Percentiles rank a stretch among this genome's conserved stretches.
These are phyloP conservation scores for Mylabris sibirica DNA, from an alignment of 2,888 invertebrate species.

Conservation along the genomic window DNA sequence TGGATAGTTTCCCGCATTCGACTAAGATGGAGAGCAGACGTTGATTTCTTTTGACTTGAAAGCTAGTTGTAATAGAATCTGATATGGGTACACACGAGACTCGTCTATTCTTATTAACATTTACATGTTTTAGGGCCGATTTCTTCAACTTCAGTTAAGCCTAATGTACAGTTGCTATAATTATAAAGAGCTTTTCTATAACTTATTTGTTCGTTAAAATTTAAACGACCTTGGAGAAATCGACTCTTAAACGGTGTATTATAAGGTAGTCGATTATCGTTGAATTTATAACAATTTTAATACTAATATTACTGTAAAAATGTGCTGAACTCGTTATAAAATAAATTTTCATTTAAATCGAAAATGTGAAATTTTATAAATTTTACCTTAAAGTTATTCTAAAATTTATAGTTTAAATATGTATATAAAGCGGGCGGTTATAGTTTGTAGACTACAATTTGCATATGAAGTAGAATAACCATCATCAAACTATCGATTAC, in stretches of 20 bases:
- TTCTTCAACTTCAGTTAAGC: no score
- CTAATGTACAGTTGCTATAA: no score
- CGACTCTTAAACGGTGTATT: no score
- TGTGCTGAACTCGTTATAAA: background rate
- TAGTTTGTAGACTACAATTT: background rate
- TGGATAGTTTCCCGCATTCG: no score
- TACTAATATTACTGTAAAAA: background rate
- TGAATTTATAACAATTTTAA: background rate
- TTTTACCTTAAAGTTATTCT: background rate
- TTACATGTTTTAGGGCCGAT: no score
- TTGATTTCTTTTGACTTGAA: background rate
- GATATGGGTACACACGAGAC: no score
- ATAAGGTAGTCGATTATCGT: background rate
- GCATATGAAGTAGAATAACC: slow-evolving; percentile 1
- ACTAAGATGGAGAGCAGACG: background rate
- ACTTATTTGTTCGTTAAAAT: no score
- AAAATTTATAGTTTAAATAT: background rate
- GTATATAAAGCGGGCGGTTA: background rate
- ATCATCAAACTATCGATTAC: slow-evolving; percentile 5
- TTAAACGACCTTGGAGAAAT: no score
- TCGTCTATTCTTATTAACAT: no score
- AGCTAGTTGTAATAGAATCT: background rate
- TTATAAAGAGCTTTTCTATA: no score
- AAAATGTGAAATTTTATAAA: background rate
- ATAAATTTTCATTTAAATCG: slow-evolving; percentile 3